phyloP scores from a whole-genome alignment of 1,140 invertebrate species.

The Caerostris darwini region DNA sequence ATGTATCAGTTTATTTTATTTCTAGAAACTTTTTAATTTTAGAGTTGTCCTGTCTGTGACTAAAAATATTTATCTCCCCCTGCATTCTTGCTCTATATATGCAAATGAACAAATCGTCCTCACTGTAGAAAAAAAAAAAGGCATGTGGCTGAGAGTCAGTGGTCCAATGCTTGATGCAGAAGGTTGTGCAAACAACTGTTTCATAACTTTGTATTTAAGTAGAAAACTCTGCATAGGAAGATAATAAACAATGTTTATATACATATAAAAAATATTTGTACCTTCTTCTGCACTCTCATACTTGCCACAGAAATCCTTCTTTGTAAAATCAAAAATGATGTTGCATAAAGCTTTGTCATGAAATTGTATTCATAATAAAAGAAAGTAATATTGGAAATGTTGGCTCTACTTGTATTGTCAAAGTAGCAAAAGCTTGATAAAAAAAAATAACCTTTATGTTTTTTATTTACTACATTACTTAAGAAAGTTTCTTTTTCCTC shows the following conservation, averaged over 20 bases:
- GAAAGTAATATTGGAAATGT: background rate
- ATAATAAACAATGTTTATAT: background rate
- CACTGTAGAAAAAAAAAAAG: background rate
- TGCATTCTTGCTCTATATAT: background rate
- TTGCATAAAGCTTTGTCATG: slow-evolving; percentile 33
- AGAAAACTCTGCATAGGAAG: background rate
- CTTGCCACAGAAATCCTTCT: slow-evolving; percentile 11
- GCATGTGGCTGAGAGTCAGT: background rate
- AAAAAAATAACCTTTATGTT: too few species aligned
- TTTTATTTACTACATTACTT: too few species aligned
- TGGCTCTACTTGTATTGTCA: too few species aligned
- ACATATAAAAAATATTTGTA: slow-evolving; percentile 11
- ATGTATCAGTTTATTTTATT: background rate
- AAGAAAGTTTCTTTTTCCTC: too few species aligned
- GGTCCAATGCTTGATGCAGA: slow-evolving; percentile 2
- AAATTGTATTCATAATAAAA: slow-evolving; percentile 49
- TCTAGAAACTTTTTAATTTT: background rate
- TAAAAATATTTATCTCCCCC: background rate
- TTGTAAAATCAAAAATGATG: slow-evolving; percentile 36
- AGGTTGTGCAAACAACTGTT: background rate
- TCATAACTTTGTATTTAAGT: background rate
- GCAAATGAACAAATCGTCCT: slow-evolving; percentile 39
- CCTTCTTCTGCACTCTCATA: slow-evolving; percentile 44
- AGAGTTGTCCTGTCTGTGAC: background rate
- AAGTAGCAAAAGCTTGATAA: too few species aligned